These are phyloP conservation scores for Bugulina stolonifera DNA, from an alignment of 2,888 invertebrate species.

Conservation along the genomic window DNA sequence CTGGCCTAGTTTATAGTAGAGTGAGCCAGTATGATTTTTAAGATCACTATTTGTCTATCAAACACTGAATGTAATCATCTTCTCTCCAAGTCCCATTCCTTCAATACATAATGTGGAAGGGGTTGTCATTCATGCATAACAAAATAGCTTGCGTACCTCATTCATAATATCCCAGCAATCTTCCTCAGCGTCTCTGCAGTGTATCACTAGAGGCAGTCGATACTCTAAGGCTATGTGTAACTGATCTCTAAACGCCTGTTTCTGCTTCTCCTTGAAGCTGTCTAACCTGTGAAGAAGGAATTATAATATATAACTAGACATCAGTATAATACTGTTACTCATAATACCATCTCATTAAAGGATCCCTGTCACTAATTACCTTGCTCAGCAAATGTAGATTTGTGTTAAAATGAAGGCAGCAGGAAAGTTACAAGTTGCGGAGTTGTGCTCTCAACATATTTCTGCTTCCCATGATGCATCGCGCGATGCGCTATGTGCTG, in stretches of 20 bases:
- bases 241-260: slow-evolving; percentile 39
- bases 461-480: no score
- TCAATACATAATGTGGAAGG: slow-evolving; percentile 6
- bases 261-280: slow-evolving; percentile 34
- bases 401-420: no score
- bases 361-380: no score
- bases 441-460: no score
- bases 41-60: neutral
- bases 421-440: no score
- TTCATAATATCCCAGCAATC: slow-evolving; percentile 34
- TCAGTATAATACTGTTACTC: no score
- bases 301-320: neutral
- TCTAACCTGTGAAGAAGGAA: no score
- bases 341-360: no score
- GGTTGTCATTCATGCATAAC: neutral
- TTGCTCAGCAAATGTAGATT: no score
- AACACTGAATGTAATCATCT: neutral
- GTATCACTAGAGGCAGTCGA: slow-evolving; percentile 44
- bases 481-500: no score
- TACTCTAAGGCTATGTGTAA: slow-evolving; percentile 37
- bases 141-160: slow-evolving; percentile 34
- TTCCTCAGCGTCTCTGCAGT: slow-evolving; percentile 36
- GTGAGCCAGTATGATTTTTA: no score
- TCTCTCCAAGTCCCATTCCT: neutral
- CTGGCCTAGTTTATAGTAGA: no score